phyloP scores from a whole-genome alignment of 2,797 vertebrate genomes.

The Protosalanx chinensis region DNA sequence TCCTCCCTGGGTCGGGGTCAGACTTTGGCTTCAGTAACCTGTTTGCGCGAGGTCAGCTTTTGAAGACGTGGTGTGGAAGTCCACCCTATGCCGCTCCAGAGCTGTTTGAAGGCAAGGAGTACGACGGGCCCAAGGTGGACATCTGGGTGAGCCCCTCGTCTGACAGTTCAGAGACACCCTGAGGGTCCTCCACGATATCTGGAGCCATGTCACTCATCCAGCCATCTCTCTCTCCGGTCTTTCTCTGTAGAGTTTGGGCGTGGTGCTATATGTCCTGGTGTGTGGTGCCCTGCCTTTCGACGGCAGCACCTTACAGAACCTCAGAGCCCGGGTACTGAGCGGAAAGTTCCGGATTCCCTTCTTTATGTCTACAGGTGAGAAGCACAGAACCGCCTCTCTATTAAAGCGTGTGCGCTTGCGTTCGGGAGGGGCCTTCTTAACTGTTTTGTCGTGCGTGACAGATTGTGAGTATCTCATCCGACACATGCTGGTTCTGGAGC shows the following conservation, averaged over 20 bases:
- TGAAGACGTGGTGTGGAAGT: conserved; percentile 99
- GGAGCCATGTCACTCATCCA: neutral
- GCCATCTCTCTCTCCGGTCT: neutral
- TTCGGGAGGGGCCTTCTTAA: neutral
- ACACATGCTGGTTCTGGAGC: conserved; percentile 97
- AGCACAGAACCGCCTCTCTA: neutral
- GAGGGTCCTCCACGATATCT: neutral
- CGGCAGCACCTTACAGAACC: conserved; percentile 96
- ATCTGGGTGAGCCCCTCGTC: conserved; percentile 88
- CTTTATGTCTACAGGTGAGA: conserved; percentile 96
- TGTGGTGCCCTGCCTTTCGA: conserved; percentile 96
- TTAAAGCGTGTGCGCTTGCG: neutral
- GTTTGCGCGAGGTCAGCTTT: conserved; percentile 92
- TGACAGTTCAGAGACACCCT: neutral
- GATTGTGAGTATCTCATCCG: conserved; percentile 98
- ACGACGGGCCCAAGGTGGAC: conserved; percentile 97
- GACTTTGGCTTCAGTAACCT: conserved; percentile 99
- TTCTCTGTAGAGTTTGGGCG: conserved; percentile 84
- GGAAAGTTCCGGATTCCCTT: conserved; percentile 98
- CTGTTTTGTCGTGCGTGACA: conserved; percentile 52
- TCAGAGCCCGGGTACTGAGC: conserved; percentile 92
- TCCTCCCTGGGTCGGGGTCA: conserved; percentile 47
- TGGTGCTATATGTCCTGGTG: conserved; percentile 95
- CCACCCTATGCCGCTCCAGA: conserved; percentile 96
- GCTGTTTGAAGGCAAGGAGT: conserved; percentile 97